A percentile compares a stretch with the other conserved stretches of the same genome.
phyloP scores from a whole-genome alignment of 2,888 invertebrate genomes.

The Trachelus tabidus region DNA sequence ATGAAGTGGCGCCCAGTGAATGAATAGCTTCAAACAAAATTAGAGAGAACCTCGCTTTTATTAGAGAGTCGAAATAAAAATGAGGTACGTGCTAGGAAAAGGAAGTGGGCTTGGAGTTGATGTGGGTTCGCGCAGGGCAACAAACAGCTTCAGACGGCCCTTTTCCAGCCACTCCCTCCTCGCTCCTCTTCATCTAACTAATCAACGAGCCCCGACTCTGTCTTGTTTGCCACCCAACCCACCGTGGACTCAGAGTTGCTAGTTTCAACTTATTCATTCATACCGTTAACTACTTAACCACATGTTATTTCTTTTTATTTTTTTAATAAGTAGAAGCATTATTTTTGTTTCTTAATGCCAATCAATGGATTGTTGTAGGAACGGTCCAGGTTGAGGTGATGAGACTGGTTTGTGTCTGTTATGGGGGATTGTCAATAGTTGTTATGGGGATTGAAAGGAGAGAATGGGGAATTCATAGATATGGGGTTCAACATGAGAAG shows the following conservation, averaged over 20 bases:
- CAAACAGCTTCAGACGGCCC: constrained; percentile 12
- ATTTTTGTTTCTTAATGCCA: background rate
- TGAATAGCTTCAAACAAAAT: constrained; percentile 42
- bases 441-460: background rate
- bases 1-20: constrained; percentile 31
- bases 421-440: background rate
- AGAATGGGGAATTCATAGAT: background rate
- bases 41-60: constrained; percentile 44
- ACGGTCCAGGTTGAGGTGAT: background rate
- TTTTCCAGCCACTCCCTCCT: background rate
- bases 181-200: constrained; percentile 24
- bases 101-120: constrained; percentile 29
- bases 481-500: background rate
- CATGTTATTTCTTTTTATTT: background rate
- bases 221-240: background rate
- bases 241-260: background rate
- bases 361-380: background rate
- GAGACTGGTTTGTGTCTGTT: background rate
- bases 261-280: background rate
- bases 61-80: constrained; percentile 52
- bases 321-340: background rate
- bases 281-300: background rate
- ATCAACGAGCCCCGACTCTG: constrained; percentile 24
- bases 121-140: constrained; percentile 6
- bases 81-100: constrained; percentile 52